These are phyloP conservation scores for Noctua fimbriata DNA, from an alignment of 2,888 invertebrate genomes.

Conservation along the genomic window DNA sequence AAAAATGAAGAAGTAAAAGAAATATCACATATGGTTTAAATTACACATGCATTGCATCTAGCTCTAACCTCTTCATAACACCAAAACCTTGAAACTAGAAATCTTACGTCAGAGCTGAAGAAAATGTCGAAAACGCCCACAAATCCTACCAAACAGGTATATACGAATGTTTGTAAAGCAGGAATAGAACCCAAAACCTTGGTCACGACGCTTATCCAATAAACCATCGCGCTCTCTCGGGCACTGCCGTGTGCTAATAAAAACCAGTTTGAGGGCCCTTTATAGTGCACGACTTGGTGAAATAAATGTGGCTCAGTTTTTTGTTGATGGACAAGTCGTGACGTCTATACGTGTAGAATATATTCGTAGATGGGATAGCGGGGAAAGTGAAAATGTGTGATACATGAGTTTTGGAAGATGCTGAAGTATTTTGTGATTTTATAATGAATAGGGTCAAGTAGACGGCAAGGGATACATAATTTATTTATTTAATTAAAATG, in stretches of 20 bases:
- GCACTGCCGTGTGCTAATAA: constrained; percentile 80
- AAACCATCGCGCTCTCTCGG: constrained; percentile 80
- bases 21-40: neutral
- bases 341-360: constrained; percentile 7
- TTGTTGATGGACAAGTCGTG: constrained; percentile 34
- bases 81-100: constrained; percentile 44
- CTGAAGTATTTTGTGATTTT: neutral
- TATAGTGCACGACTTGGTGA: constrained; percentile 67
- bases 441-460: neutral
- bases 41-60: neutral
- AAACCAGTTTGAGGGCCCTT: constrained; percentile 75
- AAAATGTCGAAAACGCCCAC: constrained; percentile 55
- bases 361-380: neutral
- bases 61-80: neutral
- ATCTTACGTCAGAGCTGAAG: constrained; percentile 49
- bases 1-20: neutral
- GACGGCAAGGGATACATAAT: neutral
- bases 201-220: constrained; percentile 84
- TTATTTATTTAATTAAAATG: too few relatives aligned
- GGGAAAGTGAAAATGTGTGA: neutral
- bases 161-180: constrained; percentile 70
- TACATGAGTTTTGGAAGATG: neutral
- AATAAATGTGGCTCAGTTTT: constrained; percentile 30
- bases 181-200: constrained; percentile 81
- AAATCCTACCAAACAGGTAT: constrained; percentile 64